Evolutionary conservation across 2,888 invertebrate species (phyloP), one percentile per base, ranked within the genome.

Genomic region (Macrophya alboannulata): DNA sequence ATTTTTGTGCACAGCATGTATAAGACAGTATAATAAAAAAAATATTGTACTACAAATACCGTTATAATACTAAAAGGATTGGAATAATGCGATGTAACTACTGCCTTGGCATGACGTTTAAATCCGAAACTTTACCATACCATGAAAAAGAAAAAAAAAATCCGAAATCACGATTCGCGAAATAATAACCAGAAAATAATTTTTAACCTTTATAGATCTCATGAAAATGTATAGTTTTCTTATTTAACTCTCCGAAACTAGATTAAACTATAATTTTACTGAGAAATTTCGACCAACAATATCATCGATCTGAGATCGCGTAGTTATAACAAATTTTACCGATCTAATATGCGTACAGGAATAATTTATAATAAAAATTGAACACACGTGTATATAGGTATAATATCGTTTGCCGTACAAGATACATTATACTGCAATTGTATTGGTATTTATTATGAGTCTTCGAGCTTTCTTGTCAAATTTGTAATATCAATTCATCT

Each of bases 331-430:
- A 37, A 40, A 71, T 37, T 40, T 40, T 40, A 40, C n/a, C 40
- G 40, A 71, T 71, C 55, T 40, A 1, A 37, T 37, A 71, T 71
- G 0, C 3, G 17, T 40, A 1, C 3, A 55, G 40, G 12, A 71
- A 71, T 40, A 71, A 71, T 71, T 71, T 71, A 40, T 37, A 9
- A 71, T 6, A 71, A 37, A 71, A 31, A 71, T 71, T 37, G 15
- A 3, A 6, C 5, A 71, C n/a, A n/a, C n/a, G n/a, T 25, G 12
- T 31, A 12, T 37, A 37, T 37, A 15, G 68, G 37, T 37, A n/a
- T n/a, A 5, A 71, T 68, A 68, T 71, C 40, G 40, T 40, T 37
- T 37, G 37, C 31, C 25, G 10, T 62, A 62, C 4, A 25, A 25
- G 40, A n/a, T 31, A 31, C 31, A 31, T 31, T 31, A 1, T n/a